A percentile compares a stretch with the other conserved stretches of the same genome.
Conservation (phyloP, 2,797 vertebrate species). For the Bucorvus abyssinicus region DNA sequence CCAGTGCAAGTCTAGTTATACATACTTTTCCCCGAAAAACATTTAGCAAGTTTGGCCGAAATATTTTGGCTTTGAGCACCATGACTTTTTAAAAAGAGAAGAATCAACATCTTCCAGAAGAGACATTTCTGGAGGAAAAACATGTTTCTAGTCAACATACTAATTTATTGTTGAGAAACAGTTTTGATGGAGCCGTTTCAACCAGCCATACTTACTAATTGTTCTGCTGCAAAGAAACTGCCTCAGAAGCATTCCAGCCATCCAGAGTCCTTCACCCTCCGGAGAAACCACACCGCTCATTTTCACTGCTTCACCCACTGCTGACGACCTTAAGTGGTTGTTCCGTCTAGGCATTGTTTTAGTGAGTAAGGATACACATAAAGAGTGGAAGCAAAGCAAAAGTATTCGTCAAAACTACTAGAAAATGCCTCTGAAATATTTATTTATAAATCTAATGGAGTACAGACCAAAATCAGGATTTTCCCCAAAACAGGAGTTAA, state of each 20-base stretch:
- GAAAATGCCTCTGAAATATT: not conserved
- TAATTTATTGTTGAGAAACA: slow-evolving; percentile 38
- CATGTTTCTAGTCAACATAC: not conserved
- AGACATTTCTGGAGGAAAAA: slow-evolving; percentile 5
- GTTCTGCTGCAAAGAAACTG: not conserved
- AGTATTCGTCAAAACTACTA: not conserved
- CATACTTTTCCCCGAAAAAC: not conserved
- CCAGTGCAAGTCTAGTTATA: not conserved
- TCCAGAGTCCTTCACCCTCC: slow-evolving; percentile 12
- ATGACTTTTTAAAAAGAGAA: not conserved
- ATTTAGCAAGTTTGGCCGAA: not conserved
- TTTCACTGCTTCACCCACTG: slow-evolving; percentile 16
- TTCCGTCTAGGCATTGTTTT: not conserved
- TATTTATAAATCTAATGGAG: not conserved
- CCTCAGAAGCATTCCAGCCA: slow-evolving; percentile 35
- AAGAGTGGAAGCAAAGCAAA: not conserved
- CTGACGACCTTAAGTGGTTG: not conserved
- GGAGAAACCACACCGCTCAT: not conserved
- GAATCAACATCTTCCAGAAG: not conserved
- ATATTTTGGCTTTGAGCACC: not conserved
- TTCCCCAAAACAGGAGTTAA: not conserved
- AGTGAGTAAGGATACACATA: not conserved
- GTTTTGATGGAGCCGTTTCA: slow-evolving; percentile 13
- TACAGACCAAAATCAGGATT: not conserved
- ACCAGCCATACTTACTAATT: not conserved